A percentile compares a stretch with the other conserved stretches of the same genome.
These are phyloP conservation scores for Virgularia gustaviana DNA, from an alignment of 92 coral and sea anemone species.

Conservation along the genomic window DNA sequence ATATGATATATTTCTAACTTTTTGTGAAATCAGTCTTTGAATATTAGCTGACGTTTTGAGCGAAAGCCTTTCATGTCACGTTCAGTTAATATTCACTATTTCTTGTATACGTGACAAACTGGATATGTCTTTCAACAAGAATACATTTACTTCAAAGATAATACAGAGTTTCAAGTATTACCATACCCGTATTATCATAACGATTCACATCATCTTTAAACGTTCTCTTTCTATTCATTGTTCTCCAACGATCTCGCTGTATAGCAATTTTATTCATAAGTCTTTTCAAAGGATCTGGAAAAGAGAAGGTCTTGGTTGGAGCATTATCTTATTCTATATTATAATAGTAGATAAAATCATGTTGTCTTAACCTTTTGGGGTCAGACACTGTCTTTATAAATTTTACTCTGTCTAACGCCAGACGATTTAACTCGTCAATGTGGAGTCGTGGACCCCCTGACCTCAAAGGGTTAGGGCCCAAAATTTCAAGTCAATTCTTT, in stretches of 20 bases:
- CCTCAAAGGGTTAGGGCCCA: too few species aligned
- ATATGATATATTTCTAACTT: too few species aligned
- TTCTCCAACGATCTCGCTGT: slow-evolving; percentile 69
- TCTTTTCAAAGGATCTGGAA: slow-evolving; percentile 67
- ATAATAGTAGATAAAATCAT: too few species aligned
- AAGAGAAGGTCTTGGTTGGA: too few species aligned
- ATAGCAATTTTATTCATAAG: slow-evolving; percentile 61
- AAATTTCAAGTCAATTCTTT: background rate
- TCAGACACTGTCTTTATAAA: background rate
- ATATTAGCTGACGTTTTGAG: too few species aligned
- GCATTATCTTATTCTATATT: too few species aligned
- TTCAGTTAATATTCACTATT: too few species aligned
- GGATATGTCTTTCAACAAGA: background rate
- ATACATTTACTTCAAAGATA: background rate
- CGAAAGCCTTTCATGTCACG: too few species aligned
- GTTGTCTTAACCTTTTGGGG: background rate
- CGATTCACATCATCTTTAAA: background rate
- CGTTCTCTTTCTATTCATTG: slow-evolving; percentile 15
- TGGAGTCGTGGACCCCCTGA: too few species aligned
- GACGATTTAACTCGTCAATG: too few species aligned
- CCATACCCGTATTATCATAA: slow-evolving; percentile 9
- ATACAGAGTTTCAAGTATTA: background rate
- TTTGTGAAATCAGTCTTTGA: too few species aligned
- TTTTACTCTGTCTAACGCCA: background rate
- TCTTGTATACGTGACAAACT: too few species aligned